Conservation (phyloP, 2,113 vertebrate genomes). For the Galemys pyrenaicus region DNA sequence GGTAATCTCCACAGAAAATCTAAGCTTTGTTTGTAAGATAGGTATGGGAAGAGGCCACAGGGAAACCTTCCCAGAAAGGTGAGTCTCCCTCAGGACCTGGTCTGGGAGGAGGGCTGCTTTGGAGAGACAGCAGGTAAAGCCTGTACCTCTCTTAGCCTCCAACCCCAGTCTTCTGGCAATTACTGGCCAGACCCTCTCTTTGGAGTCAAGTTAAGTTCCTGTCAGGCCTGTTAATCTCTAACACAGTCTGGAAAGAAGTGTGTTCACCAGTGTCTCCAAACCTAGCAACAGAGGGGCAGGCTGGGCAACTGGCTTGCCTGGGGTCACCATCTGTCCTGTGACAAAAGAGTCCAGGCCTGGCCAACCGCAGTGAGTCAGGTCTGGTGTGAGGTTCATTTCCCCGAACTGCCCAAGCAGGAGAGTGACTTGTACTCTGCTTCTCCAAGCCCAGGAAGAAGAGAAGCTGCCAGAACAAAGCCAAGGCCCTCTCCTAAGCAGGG, state of each 20-base stretch:
- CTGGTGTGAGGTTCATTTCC: background rate
- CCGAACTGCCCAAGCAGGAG: background rate
- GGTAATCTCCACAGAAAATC: background rate
- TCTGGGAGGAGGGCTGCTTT: background rate
- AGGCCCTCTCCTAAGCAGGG: background rate
- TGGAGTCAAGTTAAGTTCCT: background rate
- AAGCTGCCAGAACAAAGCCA: constrained; percentile 60
- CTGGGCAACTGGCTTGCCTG: background rate
- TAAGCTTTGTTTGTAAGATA: background rate
- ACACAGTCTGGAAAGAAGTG: background rate
- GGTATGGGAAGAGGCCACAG: background rate
- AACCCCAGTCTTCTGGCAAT: background rate
- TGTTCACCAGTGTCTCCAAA: background rate
- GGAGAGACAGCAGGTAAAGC: background rate
- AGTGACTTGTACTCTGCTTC: background rate
- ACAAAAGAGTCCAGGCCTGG: constrained; percentile 20
- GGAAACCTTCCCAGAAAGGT: background rate
- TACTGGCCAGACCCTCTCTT: background rate
- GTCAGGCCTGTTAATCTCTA: background rate
- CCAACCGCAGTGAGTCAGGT: background rate
- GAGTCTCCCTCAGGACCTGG: background rate
- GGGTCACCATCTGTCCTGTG: background rate
- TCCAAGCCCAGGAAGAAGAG: background rate
- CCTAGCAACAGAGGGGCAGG: background rate
- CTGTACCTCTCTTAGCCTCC: background rate